These are phyloP conservation scores for Gadus macrocephalus DNA, from an alignment of 2,113 vertebrate species.

Conservation along the genomic window DNA sequence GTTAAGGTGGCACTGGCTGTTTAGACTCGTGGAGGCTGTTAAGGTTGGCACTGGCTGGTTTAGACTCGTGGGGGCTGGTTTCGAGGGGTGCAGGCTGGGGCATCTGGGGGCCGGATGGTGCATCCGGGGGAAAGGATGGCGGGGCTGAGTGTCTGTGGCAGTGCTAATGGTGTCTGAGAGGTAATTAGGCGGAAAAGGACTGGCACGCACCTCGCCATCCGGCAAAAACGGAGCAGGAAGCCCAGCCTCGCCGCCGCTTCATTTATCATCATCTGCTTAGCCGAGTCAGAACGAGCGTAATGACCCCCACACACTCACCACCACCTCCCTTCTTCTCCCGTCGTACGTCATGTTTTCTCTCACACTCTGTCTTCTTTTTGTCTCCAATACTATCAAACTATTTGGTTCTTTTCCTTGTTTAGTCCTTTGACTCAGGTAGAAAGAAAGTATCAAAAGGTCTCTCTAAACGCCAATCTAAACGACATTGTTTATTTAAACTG, in stretches of 20 bases:
- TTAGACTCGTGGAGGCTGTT: too few relatives aligned
- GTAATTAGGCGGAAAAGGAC: conserved; percentile 72
- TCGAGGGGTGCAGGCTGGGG: not conserved
- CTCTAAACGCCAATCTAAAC: too few relatives aligned
- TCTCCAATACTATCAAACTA: too few relatives aligned
- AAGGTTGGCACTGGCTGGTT: too few relatives aligned
- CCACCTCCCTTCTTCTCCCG: not conserved
- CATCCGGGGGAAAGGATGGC: conserved; percentile 53
- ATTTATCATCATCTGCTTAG: conserved; percentile 77
- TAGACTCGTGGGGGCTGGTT: too few relatives aligned
- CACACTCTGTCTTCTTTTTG: not conserved
- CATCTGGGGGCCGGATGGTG: conserved; percentile 31
- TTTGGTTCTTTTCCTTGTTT: too few relatives aligned
- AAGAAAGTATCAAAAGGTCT: too few relatives aligned
- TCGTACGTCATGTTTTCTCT: not conserved
- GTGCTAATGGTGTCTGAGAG: conserved; percentile 71
- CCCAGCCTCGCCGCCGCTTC: conserved; percentile 52
- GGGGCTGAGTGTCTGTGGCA: conserved; percentile 59
- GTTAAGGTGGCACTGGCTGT: too few relatives aligned
- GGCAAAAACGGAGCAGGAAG: conserved; percentile 47
- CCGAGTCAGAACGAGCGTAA: conserved; percentile 68
- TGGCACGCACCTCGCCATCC: conserved; percentile 56
- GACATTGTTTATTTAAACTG: too few relatives aligned
- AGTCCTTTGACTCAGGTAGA: too few relatives aligned
- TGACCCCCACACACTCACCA: conserved; percentile 17